These are phyloP conservation scores for Pentalonia nigronervosa DNA, from an alignment of 1,140 invertebrate genomes.

Conservation along the genomic window DNA sequence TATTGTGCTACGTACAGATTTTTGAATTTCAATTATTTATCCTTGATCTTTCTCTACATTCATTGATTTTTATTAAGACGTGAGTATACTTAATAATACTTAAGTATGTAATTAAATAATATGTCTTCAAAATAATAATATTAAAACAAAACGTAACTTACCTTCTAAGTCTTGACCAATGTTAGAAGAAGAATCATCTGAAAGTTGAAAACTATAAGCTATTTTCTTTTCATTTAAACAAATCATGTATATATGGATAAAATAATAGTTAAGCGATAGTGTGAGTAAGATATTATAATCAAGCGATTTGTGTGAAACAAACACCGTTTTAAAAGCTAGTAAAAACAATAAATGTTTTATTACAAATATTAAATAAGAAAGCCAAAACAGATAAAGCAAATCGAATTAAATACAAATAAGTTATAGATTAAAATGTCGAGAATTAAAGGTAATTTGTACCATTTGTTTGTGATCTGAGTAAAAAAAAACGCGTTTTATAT, in stretches of 20 bases:
- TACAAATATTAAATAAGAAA: not conserved
- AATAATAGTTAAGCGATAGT: conserved; percentile 30
- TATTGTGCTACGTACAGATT: not conserved
- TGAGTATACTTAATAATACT: not conserved
- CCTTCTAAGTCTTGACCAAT: conserved; percentile 45
- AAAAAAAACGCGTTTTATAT: not conserved
- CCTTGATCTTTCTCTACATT: not conserved
- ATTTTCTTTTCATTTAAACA: conserved; percentile 44
- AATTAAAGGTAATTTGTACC: not conserved
- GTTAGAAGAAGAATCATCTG: conserved; percentile 48
- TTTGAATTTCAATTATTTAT: not conserved
- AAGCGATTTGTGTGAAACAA: not conserved
- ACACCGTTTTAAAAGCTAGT: not conserved
- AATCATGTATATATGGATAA: not conserved
- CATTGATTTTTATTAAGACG: not conserved
- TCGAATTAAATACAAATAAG: not conserved
- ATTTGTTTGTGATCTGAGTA: not conserved
- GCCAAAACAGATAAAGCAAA: not conserved
- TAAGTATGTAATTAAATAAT: not conserved
- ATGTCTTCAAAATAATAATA: not conserved
- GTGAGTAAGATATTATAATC: not conserved
- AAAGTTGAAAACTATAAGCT: conserved; percentile 56
- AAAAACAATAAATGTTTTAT: not conserved
- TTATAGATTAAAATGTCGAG: not conserved
- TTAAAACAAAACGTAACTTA: conserved; percentile 24